These are phyloP conservation scores for Pemphredon lugubris DNA, from an alignment of 2,888 invertebrate species.

Conservation along the genomic window DNA sequence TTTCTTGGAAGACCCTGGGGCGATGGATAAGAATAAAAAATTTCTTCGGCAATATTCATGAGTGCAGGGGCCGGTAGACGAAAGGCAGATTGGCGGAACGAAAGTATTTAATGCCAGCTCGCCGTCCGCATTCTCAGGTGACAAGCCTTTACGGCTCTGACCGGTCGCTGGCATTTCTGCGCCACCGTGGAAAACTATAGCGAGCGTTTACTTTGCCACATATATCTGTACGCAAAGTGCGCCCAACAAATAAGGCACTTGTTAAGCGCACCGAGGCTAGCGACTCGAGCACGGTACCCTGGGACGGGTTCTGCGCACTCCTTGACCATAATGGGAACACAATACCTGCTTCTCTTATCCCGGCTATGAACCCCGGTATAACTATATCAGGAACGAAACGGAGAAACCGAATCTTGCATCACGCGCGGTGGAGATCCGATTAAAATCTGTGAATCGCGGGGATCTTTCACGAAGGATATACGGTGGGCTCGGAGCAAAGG, in stretches of 20 bases:
- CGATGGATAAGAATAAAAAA: conserved; percentile 14
- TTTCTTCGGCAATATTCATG: not conserved
- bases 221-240: conserved; percentile 61
- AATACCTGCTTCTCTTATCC: conserved; percentile 42
- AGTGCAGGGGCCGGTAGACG: not conserved
- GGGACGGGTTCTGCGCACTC: conserved; percentile 58
- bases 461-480: no score
- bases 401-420: not conserved
- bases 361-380: not conserved
- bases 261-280: conserved; percentile 68
- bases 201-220: conserved; percentile 41
- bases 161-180: conserved; percentile 53
- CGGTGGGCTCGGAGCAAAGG: no score
- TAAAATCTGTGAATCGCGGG: no score
- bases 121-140: conserved; percentile 62
- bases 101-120: conserved; percentile 36
- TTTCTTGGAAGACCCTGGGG: not conserved
- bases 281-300: conserved; percentile 38
- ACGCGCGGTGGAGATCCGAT: not conserved
- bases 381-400: conserved; percentile 31
- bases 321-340: conserved; percentile 69
- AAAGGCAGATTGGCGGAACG: conserved; percentile 36
- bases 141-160: conserved; percentile 59
- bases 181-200: conserved; percentile 58
- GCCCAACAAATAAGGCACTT: conserved; percentile 76